Conservation (phyloP, 2,888 invertebrate genomes). For the Thymelicus acteon region DNA sequence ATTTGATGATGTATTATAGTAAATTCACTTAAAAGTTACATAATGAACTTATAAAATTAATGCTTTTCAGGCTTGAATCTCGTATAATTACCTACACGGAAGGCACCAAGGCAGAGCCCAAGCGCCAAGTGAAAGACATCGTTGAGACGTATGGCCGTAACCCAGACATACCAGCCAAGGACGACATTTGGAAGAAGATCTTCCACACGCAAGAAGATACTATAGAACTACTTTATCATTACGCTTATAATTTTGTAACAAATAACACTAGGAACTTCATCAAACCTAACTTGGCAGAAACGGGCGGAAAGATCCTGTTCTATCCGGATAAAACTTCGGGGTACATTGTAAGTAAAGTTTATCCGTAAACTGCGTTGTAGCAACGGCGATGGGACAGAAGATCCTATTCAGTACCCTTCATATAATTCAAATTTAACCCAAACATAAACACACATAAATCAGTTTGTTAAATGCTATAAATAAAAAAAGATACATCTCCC, state of each 20-base stretch:
- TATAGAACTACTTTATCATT: conserved; percentile 87
- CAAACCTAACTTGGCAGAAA: conserved; percentile 89
- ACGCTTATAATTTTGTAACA: conserved; percentile 85
- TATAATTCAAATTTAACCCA: no score
- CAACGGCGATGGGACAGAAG: no score
- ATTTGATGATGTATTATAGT: no score
- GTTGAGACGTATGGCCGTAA: conserved; percentile 87
- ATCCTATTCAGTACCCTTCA: no score
- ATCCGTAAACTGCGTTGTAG: no score
- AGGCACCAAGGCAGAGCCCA: conserved; percentile 63
- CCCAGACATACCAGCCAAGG: conserved; percentile 76
- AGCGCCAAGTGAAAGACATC: conserved; percentile 72
- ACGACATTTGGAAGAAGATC: conserved; percentile 87
- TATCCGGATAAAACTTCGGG: conserved; percentile 86
- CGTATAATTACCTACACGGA: conserved; percentile 65
- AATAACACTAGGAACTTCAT: conserved; percentile 87
- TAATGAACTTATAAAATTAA: no score
- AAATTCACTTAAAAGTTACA: no score
- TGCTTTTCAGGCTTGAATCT: conserved; percentile 62
- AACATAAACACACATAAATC: no score
- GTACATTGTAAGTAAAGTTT: conserved; percentile 83
- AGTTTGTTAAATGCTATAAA: no score
- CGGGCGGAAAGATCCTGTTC: conserved; percentile 87
- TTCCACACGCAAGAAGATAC: conserved; percentile 86
- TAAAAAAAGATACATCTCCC: no score